Percentiles rank a stretch among this genome's conserved stretches.
These are phyloP conservation scores for Rana temporaria DNA, from an alignment of 2,113 vertebrate genomes.

Conservation along the genomic window DNA sequence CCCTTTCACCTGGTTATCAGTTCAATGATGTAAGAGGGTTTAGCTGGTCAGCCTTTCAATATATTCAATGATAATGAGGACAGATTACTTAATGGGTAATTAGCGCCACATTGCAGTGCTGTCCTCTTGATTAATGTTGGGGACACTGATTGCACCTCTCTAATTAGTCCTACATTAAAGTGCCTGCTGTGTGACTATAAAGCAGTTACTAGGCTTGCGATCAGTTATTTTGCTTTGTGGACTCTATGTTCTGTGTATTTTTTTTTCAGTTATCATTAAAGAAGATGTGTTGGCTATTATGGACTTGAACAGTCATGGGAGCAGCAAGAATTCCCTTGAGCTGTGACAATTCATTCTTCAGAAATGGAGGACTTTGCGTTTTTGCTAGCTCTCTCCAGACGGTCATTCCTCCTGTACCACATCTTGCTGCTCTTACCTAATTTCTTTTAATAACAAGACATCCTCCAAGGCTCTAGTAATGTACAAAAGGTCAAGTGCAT, in stretches of 20 bases:
- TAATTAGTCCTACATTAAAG: constrained; percentile 43
- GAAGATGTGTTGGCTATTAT: constrained; percentile 11
- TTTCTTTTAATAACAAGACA: constrained; percentile 4
- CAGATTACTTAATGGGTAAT: constrained; percentile 43
- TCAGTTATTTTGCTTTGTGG: background rate
- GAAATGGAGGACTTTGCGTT: constrained; percentile 6
- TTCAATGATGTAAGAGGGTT: background rate
- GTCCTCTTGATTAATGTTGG: constrained; percentile 41
- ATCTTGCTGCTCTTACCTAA: constrained; percentile 4
- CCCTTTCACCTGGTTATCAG: constrained; percentile 14
- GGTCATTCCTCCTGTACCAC: background rate
- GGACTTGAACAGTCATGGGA: background rate
- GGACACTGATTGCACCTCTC: constrained; percentile 5
- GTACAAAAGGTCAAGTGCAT: background rate
- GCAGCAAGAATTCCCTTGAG: background rate
- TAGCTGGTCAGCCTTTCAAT: constrained; percentile 35
- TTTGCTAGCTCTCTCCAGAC: constrained; percentile 1
- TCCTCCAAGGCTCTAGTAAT: constrained; percentile 13
- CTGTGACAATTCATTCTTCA: background rate
- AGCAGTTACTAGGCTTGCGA: background rate
- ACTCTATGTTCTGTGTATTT: too few relatives aligned
- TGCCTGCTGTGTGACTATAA: background rate
- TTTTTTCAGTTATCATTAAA: too few relatives aligned
- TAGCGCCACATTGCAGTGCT: constrained; percentile 31
- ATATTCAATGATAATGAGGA: constrained; percentile 22